Evolutionary conservation across 2,113 vertebrate species (phyloP).

Genomic region (Ceratotherium simum): DNA sequence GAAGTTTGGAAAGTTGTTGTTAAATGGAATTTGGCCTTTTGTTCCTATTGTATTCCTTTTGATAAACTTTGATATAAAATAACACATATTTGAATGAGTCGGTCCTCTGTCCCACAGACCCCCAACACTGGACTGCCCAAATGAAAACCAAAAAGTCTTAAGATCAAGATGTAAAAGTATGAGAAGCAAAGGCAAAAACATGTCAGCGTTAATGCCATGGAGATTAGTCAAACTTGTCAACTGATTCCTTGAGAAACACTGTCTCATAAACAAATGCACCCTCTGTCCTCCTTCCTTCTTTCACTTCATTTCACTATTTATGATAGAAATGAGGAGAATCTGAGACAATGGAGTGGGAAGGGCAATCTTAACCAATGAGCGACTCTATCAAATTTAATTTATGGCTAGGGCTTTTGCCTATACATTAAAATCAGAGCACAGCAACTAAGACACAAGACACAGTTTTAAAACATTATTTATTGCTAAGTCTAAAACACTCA

Average conservation of each 20-base stretch:
- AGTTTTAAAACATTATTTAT: conserved; percentile 87
- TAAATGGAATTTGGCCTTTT: background rate
- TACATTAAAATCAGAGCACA: conserved; percentile 79
- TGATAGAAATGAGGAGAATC: conserved; percentile 78
- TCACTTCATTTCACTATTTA: conserved; percentile 69
- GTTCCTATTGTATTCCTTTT: background rate
- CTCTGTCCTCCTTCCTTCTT: background rate
- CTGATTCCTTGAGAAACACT: conserved; percentile 65
- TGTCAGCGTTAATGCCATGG: conserved; percentile 45
- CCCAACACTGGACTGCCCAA: background rate
- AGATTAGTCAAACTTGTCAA: conserved; percentile 68
- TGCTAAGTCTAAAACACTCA: conserved; percentile 86
- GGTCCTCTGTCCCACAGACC: background rate
- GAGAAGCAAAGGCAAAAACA: conserved; percentile 2
- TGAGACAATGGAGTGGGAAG: conserved; percentile 17
- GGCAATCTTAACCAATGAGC: conserved; percentile 76
- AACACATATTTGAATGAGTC: background rate
- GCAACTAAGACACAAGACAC: conserved; percentile 84
- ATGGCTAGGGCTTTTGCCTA: conserved; percentile 70
- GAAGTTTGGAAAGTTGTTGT: background rate
- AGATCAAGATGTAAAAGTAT: background rate
- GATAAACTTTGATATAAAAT: background rate
- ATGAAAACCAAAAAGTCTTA: background rate
- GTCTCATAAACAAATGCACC: conserved; percentile 67
- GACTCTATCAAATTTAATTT: conserved; percentile 82